Base-by-base conservation (phyloP, 2,113 vertebrate genomes). In the Crotophaga sulcirostris region DNA sequence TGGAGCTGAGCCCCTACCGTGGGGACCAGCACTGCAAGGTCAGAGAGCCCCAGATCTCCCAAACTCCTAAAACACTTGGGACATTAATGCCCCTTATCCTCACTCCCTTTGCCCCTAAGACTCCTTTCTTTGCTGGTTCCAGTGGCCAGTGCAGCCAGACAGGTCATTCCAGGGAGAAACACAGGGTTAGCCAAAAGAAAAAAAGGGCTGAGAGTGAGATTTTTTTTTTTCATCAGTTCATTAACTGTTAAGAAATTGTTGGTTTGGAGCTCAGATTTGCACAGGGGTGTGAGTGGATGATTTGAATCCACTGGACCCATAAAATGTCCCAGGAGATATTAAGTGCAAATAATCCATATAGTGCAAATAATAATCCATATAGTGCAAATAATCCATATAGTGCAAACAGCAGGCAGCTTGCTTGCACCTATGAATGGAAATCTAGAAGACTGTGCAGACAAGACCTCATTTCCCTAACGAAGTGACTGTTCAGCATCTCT, bases 1-100 rank as follows among this genome's bases (percentile, higher is more conserved):
- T 10, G 34, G 70, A 62, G 70, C 69, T 23, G 38, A 78, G 66
- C 38, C 2, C 0, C 0, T 10, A 7, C 34, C 1, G 0, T 1
- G 11, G 47, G 44, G 31, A 81, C 49, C 67, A n/a, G 47, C 70
- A 36, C 18, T 10, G 25, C 25, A 56, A 11, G n/a, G 19, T 31
- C 26, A 1, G 2, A 78, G 56, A 80, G 42, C 34, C 45, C 36
- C 58, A 34, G 1, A n/a, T 34, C 3, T n/a, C 80, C 55, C 54
- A 26, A 44, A 10, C 13, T 15, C 40, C 72, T 36, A 19, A 18
- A 36, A 42, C 19, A 72, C 13, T 10, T 28, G 58, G 49, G 54
- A 73, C 3, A 6, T 8, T 7, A 6, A 33, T 3, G 1, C 6
- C 51, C 51, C 52, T 40, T 10, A 28, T 56, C 47, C 73, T 44